Evolutionary conservation across 1,140 invertebrate genomes (phyloP).

Genomic region (Gonioctena quinquepunctata): DNA sequence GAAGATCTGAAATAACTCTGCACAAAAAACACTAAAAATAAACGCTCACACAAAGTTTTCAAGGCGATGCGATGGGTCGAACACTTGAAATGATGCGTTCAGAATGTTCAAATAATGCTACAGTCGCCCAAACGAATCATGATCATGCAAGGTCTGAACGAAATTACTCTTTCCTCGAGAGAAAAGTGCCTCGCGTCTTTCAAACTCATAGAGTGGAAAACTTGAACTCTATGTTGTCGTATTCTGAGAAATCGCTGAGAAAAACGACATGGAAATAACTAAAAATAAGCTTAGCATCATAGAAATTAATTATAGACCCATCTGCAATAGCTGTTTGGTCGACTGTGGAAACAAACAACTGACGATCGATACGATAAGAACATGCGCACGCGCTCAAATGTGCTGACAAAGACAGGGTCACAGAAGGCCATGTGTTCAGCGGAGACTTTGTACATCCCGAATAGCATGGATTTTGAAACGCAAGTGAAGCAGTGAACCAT

Average conservation of each 20-base stretch:
- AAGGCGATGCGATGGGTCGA: constrained; percentile 3
- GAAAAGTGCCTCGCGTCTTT: background rate
- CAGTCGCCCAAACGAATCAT: constrained; percentile 22
- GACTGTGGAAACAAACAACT: constrained; percentile 30
- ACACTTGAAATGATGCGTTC: constrained; percentile 29
- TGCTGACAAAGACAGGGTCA: constrained; percentile 40
- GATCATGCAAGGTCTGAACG: background rate
- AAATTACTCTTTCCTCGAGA: background rate
- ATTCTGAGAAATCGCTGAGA: background rate
- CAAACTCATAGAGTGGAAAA: background rate
- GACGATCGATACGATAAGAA: constrained; percentile 46
- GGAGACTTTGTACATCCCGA: background rate
- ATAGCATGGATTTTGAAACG: background rate
- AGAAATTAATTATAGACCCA: constrained; percentile 7
- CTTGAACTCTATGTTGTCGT: background rate
- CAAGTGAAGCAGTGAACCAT: background rate
- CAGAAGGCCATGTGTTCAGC: constrained; percentile 37
- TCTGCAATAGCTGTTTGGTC: constrained; percentile 28
- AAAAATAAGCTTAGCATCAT: background rate
- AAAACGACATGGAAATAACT: background rate
- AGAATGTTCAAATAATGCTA: constrained; percentile 33
- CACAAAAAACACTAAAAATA: constrained; percentile 18
- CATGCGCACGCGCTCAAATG: constrained; percentile 31
- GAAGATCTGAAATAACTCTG: constrained; percentile 11
- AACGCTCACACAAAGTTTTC: background rate